phyloP scores from a whole-genome alignment of 2,113 vertebrate genomes.

The Petrocephalus zakoni region DNA sequence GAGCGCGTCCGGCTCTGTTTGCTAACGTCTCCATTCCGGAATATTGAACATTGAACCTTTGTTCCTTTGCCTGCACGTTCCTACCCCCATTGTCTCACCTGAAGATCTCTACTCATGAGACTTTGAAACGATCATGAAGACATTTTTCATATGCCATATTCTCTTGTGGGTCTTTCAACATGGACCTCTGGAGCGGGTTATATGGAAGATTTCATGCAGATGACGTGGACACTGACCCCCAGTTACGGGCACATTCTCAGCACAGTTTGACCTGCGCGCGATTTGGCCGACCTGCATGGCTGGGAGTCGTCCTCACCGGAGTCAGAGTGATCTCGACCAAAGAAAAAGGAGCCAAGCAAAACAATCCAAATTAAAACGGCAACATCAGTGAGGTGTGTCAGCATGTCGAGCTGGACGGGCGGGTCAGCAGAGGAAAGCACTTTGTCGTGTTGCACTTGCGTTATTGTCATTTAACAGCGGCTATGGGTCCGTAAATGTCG shows the following conservation, averaged over 20 bases:
- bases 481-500: not conserved
- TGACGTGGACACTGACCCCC: not conserved
- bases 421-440: not conserved
- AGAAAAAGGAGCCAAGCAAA: not conserved
- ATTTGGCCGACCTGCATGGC: not conserved
- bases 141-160: not conserved
- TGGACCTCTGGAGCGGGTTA: not conserved
- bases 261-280: not conserved
- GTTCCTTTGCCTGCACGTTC: not conserved
- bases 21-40: not conserved
- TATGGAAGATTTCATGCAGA: not conserved
- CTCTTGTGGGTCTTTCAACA: not conserved
- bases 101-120: not conserved
- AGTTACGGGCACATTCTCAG: not conserved
- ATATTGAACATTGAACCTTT: not conserved
- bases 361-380: not conserved
- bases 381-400: not conserved
- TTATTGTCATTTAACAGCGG: not conserved
- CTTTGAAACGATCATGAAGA: not conserved
- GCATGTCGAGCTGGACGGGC: not conserved
- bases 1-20: not conserved
- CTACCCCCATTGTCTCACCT: not conserved
- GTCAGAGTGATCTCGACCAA: not conserved
- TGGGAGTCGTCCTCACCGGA: not conserved
- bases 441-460: too few species aligned